phyloP scores from a whole-genome alignment of 1,140 invertebrate species.

The Drosophila pectinifera region DNA sequence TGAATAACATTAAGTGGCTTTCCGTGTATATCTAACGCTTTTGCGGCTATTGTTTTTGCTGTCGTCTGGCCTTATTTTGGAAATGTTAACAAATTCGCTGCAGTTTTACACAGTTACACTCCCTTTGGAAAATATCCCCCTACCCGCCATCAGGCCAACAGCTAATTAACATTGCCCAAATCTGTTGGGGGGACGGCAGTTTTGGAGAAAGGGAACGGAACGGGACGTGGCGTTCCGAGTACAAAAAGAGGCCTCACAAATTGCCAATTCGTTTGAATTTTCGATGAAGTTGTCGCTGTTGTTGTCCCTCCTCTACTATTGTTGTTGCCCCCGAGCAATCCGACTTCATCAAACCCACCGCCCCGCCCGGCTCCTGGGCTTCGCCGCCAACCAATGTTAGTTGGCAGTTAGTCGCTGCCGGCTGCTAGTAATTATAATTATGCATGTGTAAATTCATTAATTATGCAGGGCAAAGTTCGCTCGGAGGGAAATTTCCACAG shows the following conservation, averaged over 20 bases:
- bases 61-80: slow-evolving; percentile 31
- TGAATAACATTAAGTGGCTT: not conserved
- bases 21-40: not conserved
- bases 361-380: no score
- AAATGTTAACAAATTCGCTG: slow-evolving; percentile 66
- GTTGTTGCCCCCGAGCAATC: slow-evolving; percentile 24
- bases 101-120: slow-evolving; percentile 49
- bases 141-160: not conserved
- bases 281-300: slow-evolving; percentile 25
- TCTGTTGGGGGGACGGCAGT: slow-evolving; percentile 1
- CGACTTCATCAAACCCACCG: slow-evolving; percentile 6
- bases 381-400: slow-evolving; percentile 11
- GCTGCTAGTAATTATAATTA: slow-evolving; percentile 52
- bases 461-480: slow-evolving; percentile 43
- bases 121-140: slow-evolving; percentile 2
- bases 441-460: slow-evolving; percentile 50
- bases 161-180: slow-evolving; percentile 69
- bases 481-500: slow-evolving; percentile 20
- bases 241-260: slow-evolving; percentile 21
- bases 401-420: slow-evolving; percentile 36
- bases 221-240: slow-evolving; percentile 11
- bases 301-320: slow-evolving; percentile 15
- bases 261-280: slow-evolving; percentile 51
- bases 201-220: slow-evolving; percentile 5
- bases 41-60: slow-evolving; percentile 13